Conservation (phyloP, 2,113 vertebrate genomes). For the Grammomys dolichurus region DNA sequence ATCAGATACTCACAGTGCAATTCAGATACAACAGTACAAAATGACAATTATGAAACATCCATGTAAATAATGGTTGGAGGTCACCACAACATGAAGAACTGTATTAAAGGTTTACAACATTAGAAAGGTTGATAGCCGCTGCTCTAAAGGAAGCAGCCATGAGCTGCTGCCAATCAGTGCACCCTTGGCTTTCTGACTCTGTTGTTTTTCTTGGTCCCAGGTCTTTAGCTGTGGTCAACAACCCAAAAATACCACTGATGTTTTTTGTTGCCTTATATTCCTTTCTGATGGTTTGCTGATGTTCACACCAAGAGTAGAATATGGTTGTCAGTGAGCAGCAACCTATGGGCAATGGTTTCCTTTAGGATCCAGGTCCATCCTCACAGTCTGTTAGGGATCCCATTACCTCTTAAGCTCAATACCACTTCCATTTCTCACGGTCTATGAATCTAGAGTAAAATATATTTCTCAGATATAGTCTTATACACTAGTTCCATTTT, state of each 20-base stretch:
- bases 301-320: conserved; percentile 27
- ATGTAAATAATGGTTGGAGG: background rate
- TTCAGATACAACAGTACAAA: background rate
- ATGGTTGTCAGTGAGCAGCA: background rate
- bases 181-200: background rate
- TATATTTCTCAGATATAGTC: background rate
- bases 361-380: background rate
- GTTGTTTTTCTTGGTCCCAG: background rate
- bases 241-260: background rate
- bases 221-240: background rate
- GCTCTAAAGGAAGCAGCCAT: background rate
- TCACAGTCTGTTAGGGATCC: background rate
- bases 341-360: background rate
- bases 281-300: background rate
- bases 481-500: background rate
- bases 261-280: background rate
- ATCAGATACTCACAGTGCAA: background rate
- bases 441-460: background rate
- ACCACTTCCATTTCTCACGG: background rate
- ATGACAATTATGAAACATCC: background rate
- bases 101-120: background rate
- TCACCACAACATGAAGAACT: background rate
- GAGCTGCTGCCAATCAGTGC: background rate
- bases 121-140: background rate
- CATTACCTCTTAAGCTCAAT: background rate